Percentiles rank a stretch among this genome's conserved stretches.
These are phyloP conservation scores for Caenorhabditis sp. DNA, from an alignment of 2,888 invertebrate species.

Conservation along the genomic window DNA sequence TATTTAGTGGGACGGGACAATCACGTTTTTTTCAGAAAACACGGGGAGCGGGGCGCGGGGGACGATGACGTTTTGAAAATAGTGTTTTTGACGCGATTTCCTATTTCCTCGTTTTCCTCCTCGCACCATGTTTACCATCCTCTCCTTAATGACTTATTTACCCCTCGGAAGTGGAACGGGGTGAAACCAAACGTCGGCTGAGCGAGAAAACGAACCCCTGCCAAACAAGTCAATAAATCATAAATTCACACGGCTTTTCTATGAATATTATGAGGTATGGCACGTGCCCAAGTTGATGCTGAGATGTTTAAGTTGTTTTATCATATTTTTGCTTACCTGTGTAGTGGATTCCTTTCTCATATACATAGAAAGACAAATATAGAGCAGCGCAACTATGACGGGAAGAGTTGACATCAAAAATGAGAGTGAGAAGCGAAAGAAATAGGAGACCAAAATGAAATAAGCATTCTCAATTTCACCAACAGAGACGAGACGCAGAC, in stretches of 20 bases:
- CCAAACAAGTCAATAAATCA: background rate
- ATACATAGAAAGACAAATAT: no score
- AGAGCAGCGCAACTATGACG: no score
- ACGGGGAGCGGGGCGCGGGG: background rate
- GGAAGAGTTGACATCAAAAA: background rate
- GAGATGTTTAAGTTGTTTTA: no score
- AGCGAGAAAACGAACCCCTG: no score
- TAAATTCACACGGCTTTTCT: no score
- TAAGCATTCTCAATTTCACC: background rate
- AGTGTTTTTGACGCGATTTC: conserved; percentile 6
- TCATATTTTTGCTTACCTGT: background rate
- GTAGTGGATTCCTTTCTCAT: background rate
- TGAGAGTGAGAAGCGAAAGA: background rate
- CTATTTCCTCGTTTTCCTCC: no score
- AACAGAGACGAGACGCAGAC: conserved; percentile 36
- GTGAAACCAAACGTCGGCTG: background rate
- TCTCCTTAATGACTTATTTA: conserved; percentile 6
- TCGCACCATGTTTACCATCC: conserved; percentile 3
- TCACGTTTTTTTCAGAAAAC: conserved; percentile 7
- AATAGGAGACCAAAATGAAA: background rate
- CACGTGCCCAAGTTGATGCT: no score
- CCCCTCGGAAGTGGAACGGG: background rate
- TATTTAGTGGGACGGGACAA: background rate
- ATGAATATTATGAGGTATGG: no score
- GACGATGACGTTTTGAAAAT: conserved; percentile 5